These are phyloP conservation scores for Gallinago media DNA, from an alignment of 2,113 vertebrate species.

Conservation along the genomic window DNA sequence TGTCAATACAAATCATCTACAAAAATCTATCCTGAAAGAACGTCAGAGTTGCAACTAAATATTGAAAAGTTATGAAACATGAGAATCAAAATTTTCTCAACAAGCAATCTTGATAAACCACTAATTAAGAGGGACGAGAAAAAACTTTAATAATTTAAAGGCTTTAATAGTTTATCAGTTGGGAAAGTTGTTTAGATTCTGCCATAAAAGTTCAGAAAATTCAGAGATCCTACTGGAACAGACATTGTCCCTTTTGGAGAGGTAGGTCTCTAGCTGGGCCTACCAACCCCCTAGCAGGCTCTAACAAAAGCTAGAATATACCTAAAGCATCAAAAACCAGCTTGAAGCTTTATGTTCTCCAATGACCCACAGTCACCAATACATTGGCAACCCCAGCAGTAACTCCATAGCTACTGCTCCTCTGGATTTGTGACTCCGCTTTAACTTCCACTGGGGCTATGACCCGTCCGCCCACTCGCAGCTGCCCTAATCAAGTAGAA, in stretches of 20 bases:
- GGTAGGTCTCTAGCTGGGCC: neutral
- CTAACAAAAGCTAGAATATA: neutral
- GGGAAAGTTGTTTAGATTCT: neutral
- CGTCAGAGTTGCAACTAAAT: neutral
- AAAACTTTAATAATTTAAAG: neutral
- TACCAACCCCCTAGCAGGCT: neutral
- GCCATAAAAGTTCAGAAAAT: neutral
- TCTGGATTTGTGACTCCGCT: neutral
- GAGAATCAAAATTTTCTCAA: neutral
- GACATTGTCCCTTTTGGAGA: neutral
- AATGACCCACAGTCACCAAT: neutral
- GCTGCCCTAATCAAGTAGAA: neutral
- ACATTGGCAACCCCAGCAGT: neutral
- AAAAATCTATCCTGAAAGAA: neutral
- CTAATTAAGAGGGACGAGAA: neutral
- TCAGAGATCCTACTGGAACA: neutral
- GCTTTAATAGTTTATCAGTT: neutral
- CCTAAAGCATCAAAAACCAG: neutral
- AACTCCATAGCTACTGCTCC: neutral
- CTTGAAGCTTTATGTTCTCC: neutral
- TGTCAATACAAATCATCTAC: neutral
- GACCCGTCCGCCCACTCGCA: accelerated
- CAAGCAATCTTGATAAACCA: neutral
- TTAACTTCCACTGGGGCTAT: neutral
- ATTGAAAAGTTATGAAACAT: neutral